Evolutionary conservation across 2,888 invertebrate species (phyloP).

Genomic region (Therioaphis trifolii): DNA sequence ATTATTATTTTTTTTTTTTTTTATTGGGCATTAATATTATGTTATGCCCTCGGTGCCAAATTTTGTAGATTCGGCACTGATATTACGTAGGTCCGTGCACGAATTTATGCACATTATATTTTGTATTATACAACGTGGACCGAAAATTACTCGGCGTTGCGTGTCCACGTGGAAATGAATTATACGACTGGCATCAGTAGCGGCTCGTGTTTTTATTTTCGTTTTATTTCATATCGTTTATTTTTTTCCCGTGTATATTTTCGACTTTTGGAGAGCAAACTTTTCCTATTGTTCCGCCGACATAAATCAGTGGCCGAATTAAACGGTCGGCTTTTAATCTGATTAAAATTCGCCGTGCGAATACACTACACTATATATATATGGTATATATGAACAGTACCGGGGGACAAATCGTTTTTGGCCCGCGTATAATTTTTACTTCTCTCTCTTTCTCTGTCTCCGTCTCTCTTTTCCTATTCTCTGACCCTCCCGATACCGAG

Average conservation of each 20-base stretch:
- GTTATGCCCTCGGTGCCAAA: no score
- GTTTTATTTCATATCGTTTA: not conserved
- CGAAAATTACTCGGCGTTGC: constrained; percentile 19
- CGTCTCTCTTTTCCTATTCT: not conserved
- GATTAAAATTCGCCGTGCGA: constrained; percentile 51
- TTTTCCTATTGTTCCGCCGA: constrained; percentile 48
- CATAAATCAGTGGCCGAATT: constrained; percentile 55
- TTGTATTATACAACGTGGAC: not conserved
- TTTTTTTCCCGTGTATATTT: not conserved
- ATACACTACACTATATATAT: constrained; percentile 7
- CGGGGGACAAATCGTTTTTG: constrained; percentile 54
- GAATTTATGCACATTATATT: no score
- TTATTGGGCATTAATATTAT: no score
- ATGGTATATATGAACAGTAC: not conserved
- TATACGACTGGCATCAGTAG: not conserved
- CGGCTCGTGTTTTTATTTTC: constrained; percentile 29
- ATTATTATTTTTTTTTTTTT: no score
- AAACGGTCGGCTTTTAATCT: constrained; percentile 61
- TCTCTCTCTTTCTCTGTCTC: not conserved
- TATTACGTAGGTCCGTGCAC: no score
- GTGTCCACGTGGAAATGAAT: constrained; percentile 29
- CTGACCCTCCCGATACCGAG: constrained; percentile 1
- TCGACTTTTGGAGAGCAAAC: constrained; percentile 13
- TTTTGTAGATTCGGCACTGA: no score
- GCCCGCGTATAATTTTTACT: constrained; percentile 41